Percentiles rank a stretch among this genome's conserved stretches.
phyloP scores from a whole-genome alignment of 2,888 invertebrate species.

The Rotaria sp. region DNA sequence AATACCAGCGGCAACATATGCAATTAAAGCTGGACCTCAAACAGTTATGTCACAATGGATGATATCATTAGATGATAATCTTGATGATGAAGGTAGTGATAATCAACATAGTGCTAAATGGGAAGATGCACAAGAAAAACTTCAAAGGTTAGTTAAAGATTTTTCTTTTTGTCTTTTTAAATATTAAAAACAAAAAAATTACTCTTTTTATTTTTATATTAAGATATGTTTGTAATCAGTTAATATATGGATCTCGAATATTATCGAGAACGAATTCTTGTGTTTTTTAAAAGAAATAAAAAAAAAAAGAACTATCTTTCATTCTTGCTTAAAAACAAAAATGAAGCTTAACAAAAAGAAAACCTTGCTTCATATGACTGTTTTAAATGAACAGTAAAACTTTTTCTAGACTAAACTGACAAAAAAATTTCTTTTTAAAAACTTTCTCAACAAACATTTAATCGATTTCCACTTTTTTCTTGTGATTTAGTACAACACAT shows the following conservation, averaged over 20 bases:
- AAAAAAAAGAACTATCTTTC: not conserved
- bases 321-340: not conserved
- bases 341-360: not conserved
- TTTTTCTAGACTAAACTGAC: not conserved
- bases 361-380: not conserved
- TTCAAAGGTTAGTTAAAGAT: not conserved
- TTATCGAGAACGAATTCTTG: not conserved
- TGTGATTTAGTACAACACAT: not conserved
- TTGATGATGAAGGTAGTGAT: constrained; percentile 27
- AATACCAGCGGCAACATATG: constrained; percentile 38
- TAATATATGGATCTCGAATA: not conserved
- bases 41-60: constrained; percentile 40
- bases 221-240: not conserved
- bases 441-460: too few species aligned
- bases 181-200: not conserved
- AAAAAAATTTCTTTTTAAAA: too few species aligned
- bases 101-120: constrained; percentile 26
- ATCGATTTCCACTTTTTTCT: not conserved
- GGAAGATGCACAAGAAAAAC: constrained; percentile 27
- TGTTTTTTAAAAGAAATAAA: not conserved
- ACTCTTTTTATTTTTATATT: not conserved
- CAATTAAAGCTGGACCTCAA: constrained; percentile 40
- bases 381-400: not conserved
- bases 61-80: constrained; percentile 38
- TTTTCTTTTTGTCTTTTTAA: not conserved